Evolutionary conservation across 2,888 invertebrate species (phyloP).

Genomic region (Trachelus iudaicus): DNA sequence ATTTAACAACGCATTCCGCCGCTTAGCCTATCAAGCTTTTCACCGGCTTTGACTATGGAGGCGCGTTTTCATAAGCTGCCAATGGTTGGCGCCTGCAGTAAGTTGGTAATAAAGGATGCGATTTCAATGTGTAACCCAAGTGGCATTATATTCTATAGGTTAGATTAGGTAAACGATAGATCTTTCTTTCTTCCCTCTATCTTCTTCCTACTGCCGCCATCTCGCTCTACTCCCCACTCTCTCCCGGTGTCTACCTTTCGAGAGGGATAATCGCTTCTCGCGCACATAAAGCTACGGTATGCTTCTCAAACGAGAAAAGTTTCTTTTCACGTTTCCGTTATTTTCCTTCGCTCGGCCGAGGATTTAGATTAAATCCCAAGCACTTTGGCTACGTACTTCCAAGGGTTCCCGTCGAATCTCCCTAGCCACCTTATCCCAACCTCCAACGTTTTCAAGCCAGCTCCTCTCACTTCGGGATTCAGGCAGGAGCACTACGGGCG

Average conservation of each 20-base stretch:
- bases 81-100: background rate
- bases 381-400: conserved; percentile 9
- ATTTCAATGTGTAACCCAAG: background rate
- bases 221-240: background rate
- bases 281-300: conserved; percentile 11
- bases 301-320: conserved; percentile 48
- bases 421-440: background rate
- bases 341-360: conserved; percentile 30
- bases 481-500: background rate
- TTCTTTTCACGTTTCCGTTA: conserved; percentile 39
- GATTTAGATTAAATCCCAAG: conserved; percentile 18
- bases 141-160: background rate
- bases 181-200: background rate
- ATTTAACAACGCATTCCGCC: background rate
- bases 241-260: background rate
- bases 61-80: background rate
- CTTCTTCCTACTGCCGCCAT: background rate
- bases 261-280: conserved; percentile 10
- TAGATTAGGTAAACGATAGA: background rate
- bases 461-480: background rate
- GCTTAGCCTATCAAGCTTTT: background rate
- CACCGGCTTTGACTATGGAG: background rate
- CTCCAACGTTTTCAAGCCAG: background rate
- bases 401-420: background rate
- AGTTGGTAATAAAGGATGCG: background rate